Conservation (phyloP, 2,888 invertebrate genomes). For the Ectemnius lituratus region DNA sequence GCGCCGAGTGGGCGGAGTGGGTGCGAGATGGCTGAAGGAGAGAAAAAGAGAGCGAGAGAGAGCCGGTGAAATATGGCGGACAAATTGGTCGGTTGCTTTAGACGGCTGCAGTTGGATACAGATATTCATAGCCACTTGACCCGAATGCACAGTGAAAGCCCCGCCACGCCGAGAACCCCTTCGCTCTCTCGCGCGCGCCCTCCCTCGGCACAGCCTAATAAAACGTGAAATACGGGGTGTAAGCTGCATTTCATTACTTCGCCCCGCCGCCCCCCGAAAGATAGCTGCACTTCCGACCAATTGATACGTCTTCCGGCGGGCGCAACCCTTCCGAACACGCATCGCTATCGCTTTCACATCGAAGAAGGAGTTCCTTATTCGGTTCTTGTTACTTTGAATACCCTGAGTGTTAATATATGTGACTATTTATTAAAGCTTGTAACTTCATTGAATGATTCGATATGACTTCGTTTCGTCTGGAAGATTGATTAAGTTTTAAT, state of each 20-base stretch:
- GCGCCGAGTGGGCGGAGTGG: neutral
- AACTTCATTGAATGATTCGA: no score
- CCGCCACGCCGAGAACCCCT: slow-evolving; percentile 16
- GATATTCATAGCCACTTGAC: slow-evolving; percentile 69
- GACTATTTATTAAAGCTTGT: no score
- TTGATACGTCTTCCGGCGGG: slow-evolving; percentile 36
- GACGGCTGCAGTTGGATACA: slow-evolving; percentile 61
- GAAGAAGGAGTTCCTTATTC: no score
- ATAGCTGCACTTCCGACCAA: slow-evolving; percentile 22
- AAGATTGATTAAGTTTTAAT: no score
- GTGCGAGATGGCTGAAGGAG: neutral
- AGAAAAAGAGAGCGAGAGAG: slow-evolving; percentile 20
- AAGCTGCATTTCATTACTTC: slow-evolving; percentile 55
- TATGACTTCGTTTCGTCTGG: no score
- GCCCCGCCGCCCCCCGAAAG: neutral
- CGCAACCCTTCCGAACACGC: neutral
- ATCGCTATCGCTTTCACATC: neutral
- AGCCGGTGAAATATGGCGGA: slow-evolving; percentile 51
- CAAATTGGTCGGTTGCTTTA: slow-evolving; percentile 59
- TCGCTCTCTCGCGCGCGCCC: no score
- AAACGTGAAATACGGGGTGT: slow-evolving; percentile 57
- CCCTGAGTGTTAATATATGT: no score
- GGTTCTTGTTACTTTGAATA: no score
- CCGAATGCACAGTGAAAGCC: slow-evolving; percentile 54
- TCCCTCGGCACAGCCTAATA: slow-evolving; percentile 45